phyloP scores from a whole-genome alignment of 2,888 invertebrate species.

The Nephrotoma appendiculata region DNA sequence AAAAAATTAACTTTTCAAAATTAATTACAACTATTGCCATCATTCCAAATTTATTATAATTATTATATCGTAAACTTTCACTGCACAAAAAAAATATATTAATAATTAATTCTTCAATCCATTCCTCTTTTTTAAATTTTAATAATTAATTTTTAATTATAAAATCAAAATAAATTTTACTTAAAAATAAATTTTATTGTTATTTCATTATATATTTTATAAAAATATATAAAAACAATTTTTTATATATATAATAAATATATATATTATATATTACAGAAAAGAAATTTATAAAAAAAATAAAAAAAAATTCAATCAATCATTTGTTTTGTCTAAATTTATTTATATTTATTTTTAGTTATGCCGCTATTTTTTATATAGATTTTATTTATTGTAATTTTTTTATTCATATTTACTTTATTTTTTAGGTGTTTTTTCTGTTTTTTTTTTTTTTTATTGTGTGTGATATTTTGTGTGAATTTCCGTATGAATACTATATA shows the following conservation, averaged over 20 bases:
- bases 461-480: neutral
- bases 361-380: neutral
- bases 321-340: slow-evolving; percentile 4
- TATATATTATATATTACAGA: slow-evolving; percentile 7
- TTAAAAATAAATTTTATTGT: slow-evolving; percentile 1
- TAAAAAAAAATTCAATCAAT: slow-evolving; percentile 4
- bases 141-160: neutral
- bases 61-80: slow-evolving; percentile 1
- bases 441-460: neutral
- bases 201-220: slow-evolving; percentile 3
- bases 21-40: neutral
- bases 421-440: neutral
- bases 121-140: neutral
- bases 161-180: slow-evolving; percentile 2
- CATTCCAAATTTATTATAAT: slow-evolving; percentile 2
- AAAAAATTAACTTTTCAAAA: neutral
- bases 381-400: slow-evolving; percentile 3
- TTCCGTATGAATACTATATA: neutral
- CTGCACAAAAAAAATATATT: neutral
- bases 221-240: neutral
- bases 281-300: slow-evolving; percentile 5
- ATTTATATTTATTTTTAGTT: slow-evolving; percentile 1
- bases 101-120: neutral
- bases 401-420: neutral
- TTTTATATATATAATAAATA: neutral